A percentile compares a stretch with the other conserved stretches of the same genome.
Conservation (phyloP, 2,888 invertebrate genomes). For the Eupithecia subfuscata region DNA sequence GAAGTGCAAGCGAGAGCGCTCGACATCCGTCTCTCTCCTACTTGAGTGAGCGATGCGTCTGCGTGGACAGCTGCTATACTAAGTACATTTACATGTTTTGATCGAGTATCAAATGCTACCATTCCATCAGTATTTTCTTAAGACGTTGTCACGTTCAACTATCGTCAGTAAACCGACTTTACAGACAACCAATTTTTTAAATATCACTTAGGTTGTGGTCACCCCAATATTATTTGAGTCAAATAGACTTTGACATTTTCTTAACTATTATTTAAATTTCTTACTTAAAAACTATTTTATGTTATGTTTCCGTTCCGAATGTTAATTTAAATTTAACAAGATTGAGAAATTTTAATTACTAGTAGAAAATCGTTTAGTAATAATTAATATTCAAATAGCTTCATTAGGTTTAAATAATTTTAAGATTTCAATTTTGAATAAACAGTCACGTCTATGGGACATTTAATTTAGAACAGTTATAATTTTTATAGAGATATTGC, state of each 20-base stretch:
- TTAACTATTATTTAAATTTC: background rate
- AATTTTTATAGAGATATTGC: background rate
- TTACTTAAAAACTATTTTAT: slow-evolving; percentile 11
- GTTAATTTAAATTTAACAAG: slow-evolving; percentile 7
- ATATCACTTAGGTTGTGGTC: too few relatives aligned
- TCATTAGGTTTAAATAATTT: slow-evolving; percentile 14
- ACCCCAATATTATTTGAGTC: too few relatives aligned
- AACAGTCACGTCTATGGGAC: background rate
- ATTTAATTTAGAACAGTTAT: background rate
- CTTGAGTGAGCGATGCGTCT: too few relatives aligned
- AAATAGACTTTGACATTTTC: background rate
- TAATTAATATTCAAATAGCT: slow-evolving; percentile 18
- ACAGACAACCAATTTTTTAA: too few relatives aligned
- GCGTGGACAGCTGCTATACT: too few relatives aligned
- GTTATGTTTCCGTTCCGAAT: slow-evolving; percentile 13
- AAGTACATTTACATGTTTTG: too few relatives aligned
- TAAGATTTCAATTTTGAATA: slow-evolving; percentile 18
- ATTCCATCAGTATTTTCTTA: too few relatives aligned
- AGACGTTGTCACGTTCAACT: too few relatives aligned
- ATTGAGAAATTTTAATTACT: slow-evolving; percentile 9
- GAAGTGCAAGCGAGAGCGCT: too few relatives aligned
- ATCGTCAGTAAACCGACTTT: too few relatives aligned
- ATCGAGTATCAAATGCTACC: too few relatives aligned
- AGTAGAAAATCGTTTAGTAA: slow-evolving; percentile 23
- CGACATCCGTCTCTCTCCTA: too few relatives aligned